These are phyloP conservation scores for Rhynchophorus ferrugineus DNA, from an alignment of 1,140 invertebrate genomes.

Conservation along the genomic window DNA sequence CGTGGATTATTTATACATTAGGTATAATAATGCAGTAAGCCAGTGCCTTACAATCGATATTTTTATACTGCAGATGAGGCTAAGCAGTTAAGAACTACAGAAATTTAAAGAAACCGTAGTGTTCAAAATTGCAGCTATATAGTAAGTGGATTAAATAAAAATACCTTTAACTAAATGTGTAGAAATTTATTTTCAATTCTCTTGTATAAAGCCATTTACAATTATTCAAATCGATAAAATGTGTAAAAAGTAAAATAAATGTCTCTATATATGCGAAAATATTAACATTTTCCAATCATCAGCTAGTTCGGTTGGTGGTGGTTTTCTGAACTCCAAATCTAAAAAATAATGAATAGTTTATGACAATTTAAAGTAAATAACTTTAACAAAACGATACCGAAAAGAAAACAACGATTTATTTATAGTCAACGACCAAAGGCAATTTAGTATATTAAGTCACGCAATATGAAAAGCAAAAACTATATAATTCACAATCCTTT, in stretches of 20 bases:
- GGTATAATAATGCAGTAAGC: neutral
- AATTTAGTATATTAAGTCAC: too few relatives aligned
- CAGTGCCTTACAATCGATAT: neutral
- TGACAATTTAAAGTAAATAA: neutral
- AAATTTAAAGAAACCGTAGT: neutral
- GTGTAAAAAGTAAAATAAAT: neutral
- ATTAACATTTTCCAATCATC: neutral
- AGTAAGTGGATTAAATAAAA: too few relatives aligned
- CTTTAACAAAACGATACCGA: neutral
- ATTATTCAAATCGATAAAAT: neutral
- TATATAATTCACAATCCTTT: too few relatives aligned
- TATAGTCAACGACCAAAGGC: neutral
- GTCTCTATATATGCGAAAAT: neutral
- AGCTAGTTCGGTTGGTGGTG: neutral
- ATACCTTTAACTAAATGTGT: too few relatives aligned
- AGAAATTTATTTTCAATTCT: too few relatives aligned
- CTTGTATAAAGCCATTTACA: too few relatives aligned
- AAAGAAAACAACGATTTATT: neutral
- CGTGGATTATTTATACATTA: slow-evolving; percentile 1
- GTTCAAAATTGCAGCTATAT: neutral
- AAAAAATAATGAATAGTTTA: neutral
- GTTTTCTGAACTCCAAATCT: slow-evolving; percentile 9
- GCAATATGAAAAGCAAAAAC: too few relatives aligned
- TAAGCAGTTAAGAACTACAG: neutral
- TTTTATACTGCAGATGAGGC: neutral